Conservation (phyloP, 1,140 invertebrate genomes). For the Tetramorium alpestre region DNA sequence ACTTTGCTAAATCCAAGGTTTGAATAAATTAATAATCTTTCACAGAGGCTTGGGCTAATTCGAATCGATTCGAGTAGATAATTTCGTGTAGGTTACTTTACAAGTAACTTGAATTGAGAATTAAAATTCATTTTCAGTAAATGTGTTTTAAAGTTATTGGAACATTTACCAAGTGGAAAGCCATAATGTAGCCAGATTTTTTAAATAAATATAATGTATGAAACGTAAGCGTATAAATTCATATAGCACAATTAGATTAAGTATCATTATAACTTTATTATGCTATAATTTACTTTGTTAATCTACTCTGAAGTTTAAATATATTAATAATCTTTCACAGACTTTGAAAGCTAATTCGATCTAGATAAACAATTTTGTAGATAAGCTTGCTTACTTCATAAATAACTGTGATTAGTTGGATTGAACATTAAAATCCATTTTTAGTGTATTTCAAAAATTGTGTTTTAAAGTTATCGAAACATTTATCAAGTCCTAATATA, state of each 20-base stretch:
- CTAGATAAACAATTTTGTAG: too few species aligned
- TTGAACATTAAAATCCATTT: background rate
- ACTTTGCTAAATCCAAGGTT: background rate
- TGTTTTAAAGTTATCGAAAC: background rate
- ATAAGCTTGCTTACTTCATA: background rate
- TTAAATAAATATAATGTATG: background rate
- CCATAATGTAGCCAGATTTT: background rate
- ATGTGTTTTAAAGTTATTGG: background rate
- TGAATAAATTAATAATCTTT: constrained; percentile 6
- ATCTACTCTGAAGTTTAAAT: too few species aligned
- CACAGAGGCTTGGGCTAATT: background rate
- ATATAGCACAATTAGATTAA: too few species aligned
- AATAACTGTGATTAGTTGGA: background rate
- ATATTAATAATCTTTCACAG: too few species aligned
- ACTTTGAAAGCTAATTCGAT: too few species aligned
- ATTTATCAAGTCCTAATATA: background rate
- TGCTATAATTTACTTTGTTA: too few species aligned
- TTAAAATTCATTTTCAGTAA: background rate
- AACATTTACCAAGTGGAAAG: background rate
- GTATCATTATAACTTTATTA: too few species aligned
- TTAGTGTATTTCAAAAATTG: too few species aligned
- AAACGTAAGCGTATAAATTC: background rate
- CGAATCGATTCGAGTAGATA: background rate
- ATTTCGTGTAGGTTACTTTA: background rate
- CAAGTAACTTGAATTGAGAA: background rate